A percentile compares a stretch with the other conserved stretches of the same genome.
phyloP scores from a whole-genome alignment of 2,797 vertebrate genomes.

The Fringilla coelebs region DNA sequence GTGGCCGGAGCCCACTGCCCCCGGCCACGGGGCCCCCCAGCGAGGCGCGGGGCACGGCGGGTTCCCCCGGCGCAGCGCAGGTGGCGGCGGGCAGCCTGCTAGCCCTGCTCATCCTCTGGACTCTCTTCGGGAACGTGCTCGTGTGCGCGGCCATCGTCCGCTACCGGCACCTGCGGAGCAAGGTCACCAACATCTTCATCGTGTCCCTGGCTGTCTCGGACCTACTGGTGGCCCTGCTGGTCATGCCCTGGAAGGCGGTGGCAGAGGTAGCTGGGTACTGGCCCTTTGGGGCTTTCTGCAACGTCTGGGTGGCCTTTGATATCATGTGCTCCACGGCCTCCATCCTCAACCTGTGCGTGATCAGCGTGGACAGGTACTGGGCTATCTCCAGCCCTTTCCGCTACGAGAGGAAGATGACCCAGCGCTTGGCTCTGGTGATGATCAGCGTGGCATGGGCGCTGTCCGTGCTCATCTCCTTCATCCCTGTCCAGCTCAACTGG shows the following conservation, averaged over 20 bases:
- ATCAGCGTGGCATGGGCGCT: slow-evolving; percentile 88
- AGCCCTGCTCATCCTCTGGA: slow-evolving; percentile 89
- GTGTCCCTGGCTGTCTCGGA: slow-evolving; percentile 93
- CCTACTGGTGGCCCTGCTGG: slow-evolving; percentile 89
- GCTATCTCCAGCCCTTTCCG: slow-evolving; percentile 94
- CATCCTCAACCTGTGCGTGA: slow-evolving; percentile 94
- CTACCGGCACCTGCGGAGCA: slow-evolving; percentile 87
- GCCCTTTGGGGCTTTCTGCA: slow-evolving; percentile 94
- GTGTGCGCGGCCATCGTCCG: slow-evolving; percentile 89
- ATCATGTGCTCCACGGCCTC: slow-evolving; percentile 98
- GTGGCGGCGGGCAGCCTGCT: slow-evolving; percentile 86
- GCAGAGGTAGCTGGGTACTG: slow-evolving; percentile 91
- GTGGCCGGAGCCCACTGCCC: background rate
- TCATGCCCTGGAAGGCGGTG: slow-evolving; percentile 97
- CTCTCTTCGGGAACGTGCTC: slow-evolving; percentile 89
- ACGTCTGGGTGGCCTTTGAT: slow-evolving; percentile 95
- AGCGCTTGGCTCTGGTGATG: slow-evolving; percentile 86
- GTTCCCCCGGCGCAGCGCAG: slow-evolving; percentile 40
- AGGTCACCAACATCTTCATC: slow-evolving; percentile 93
- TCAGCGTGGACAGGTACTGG: slow-evolving; percentile 96
- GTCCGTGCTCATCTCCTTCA: slow-evolving; percentile 93
- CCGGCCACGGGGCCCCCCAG: background rate
- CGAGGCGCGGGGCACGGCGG: background rate
- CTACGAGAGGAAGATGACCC: slow-evolving; percentile 95
- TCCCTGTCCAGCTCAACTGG: slow-evolving; percentile 94